phyloP scores from a whole-genome alignment of 37 sponge, comb jelly and placozoan genomes.

The Hormiphora californensis region DNA sequence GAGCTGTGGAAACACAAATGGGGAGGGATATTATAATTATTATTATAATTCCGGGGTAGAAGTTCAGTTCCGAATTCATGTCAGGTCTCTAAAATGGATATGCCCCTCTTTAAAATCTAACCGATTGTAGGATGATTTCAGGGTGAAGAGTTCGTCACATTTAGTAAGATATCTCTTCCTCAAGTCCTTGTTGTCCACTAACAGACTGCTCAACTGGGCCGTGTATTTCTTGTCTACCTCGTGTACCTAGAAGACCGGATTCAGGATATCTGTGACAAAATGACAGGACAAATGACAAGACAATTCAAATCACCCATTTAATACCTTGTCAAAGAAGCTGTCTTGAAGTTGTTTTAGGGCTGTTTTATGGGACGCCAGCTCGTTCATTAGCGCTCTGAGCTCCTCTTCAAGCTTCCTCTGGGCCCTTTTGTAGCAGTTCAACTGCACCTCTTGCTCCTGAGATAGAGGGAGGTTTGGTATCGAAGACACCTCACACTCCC shows the following conservation, averaged over 20 bases:
- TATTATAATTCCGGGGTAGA: too few relatives aligned
- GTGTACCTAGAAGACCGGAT: background rate
- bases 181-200: constrained; percentile 20
- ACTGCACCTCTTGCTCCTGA: constrained; percentile 2
- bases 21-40: too few relatives aligned
- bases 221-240: constrained; percentile 30
- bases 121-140: constrained; percentile 9
- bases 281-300: background rate
- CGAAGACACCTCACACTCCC: too few relatives aligned
- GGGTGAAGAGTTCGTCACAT: constrained; percentile 42
- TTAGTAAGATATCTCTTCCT: constrained; percentile 2
- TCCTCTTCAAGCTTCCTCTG: constrained; percentile 6
- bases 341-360: background rate
- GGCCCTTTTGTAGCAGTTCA: background rate
- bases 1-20: too few relatives aligned
- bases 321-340: constrained; percentile 26
- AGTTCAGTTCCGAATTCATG: too few relatives aligned
- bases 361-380: constrained; percentile 22
- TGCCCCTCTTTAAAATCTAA: too few relatives aligned
- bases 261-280: background rate
- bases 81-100: too few relatives aligned
- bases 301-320: background rate
- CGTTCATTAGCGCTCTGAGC: background rate
- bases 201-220: background rate
- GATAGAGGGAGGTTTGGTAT: too few relatives aligned